Base-by-base conservation (phyloP, 92 coral and sea anemone species). In the Meandrina meandrites region DNA sequence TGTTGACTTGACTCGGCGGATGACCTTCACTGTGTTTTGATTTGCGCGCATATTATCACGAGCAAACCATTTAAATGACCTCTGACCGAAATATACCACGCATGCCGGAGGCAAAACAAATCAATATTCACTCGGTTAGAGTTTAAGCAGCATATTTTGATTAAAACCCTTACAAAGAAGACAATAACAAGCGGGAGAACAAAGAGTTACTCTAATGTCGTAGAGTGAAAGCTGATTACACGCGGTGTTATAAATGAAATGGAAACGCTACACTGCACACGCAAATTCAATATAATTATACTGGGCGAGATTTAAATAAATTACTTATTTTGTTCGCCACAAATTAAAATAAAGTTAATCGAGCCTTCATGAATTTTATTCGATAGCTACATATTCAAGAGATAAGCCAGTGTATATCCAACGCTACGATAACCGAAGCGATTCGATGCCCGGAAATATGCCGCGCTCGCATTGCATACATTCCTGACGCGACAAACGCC, bases 241-340 rank as follows among this genome's bases (percentile, higher is more conserved):
- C 77, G 1, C 36, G 57, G 10, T 19, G 51, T 13, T 47, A 50
- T 79, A 78, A 57, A 79, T 58, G 71, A 57, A 79, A 81, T 79
- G 35, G 31, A 30, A 81, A 81, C 85, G 85, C 60, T 45, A 81
- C 21, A 30, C 35, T 81, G 76, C 85, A 40, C 76, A 81, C 75
- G 31, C 45, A 73, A 71, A 17, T 35, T 73, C 15, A 32, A 53
- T 32, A 19, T 28, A 32, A 37, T 35, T 47, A 42, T 24, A 30
- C 64, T n/a, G n/a, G 42, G 75, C 71, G 30, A 22, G 19, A 24
- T 36, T 35, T n/a, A 40, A 32, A 57, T n/a, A 40, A 32, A 57
- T 34, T 24, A n/a, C 75, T 56, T 18, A 17, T 24, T 51, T 79
- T 66, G 67, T 79, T 79, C 42, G 40, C n/a, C 36, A n/a, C 66